Conservation (phyloP, 1,140 invertebrate species). For the Onthophagus taurus region DNA sequence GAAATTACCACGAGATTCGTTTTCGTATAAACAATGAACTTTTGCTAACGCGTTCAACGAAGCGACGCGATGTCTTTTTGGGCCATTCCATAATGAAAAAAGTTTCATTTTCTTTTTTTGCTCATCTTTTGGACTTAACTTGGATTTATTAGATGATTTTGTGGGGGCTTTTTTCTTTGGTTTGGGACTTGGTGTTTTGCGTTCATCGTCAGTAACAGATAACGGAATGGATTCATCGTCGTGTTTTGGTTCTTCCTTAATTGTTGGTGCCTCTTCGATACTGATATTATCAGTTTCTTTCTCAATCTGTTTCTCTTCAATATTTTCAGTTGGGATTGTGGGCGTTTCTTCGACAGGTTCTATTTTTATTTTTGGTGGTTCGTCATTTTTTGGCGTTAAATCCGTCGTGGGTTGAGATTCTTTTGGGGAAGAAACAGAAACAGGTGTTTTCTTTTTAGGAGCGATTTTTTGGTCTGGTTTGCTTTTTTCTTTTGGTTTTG, state of each 20-base stretch:
- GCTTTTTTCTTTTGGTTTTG: too few species aligned
- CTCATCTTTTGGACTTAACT: slow-evolving; percentile 8
- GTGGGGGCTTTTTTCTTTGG: neutral
- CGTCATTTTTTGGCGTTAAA: slow-evolving; percentile 2
- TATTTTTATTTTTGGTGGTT: neutral
- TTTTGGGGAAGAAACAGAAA: too few species aligned
- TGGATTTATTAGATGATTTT: neutral
- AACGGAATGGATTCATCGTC: neutral
- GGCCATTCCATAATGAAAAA: slow-evolving; percentile 53
- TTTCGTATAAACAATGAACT: slow-evolving; percentile 84
- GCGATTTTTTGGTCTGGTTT: too few species aligned
- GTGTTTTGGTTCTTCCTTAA: neutral
- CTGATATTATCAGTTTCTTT: neutral
- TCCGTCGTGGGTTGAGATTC: too few species aligned
- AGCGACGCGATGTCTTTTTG: slow-evolving; percentile 73
- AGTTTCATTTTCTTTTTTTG: slow-evolving; percentile 39
- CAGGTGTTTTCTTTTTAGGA: too few species aligned
- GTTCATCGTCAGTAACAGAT: neutral
- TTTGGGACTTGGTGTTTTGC: too few species aligned
- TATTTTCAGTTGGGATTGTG: neutral
- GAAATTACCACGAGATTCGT: slow-evolving; percentile 66
- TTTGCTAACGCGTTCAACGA: slow-evolving; percentile 85
- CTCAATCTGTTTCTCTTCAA: neutral
- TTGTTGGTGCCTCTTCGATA: neutral
- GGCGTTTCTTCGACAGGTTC: slow-evolving; percentile 3